These are phyloP conservation scores for Syngnathoides biaculeatus DNA, from an alignment of 2,113 vertebrate genomes.

Conservation along the genomic window DNA sequence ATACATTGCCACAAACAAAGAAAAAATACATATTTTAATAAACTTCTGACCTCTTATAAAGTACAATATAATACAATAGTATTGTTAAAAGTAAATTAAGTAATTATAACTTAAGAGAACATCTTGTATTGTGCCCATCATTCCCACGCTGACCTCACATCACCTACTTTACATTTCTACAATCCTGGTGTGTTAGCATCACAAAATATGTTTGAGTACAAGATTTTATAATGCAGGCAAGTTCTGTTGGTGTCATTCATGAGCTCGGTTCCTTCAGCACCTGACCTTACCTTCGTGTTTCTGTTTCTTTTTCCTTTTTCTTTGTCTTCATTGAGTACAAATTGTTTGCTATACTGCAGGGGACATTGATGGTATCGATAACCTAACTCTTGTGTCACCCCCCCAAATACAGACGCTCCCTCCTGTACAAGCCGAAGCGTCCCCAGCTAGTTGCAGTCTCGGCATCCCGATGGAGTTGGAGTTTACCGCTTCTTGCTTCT, in stretches of 20 bases:
- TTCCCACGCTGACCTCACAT: too few species aligned
- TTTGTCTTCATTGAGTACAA: too few species aligned
- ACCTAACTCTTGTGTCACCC: background rate
- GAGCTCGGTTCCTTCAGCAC: background rate
- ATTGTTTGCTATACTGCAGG: background rate
- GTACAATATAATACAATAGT: too few species aligned
- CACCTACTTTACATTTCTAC: too few species aligned
- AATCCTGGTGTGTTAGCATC: too few species aligned
- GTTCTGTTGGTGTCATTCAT: background rate
- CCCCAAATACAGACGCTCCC: slow-evolving; percentile 44
- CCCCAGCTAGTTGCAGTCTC: slow-evolving; percentile 56
- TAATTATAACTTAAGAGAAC: too few species aligned
- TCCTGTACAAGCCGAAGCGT: slow-evolving; percentile 21
- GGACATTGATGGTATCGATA: background rate
- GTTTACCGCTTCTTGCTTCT: slow-evolving; percentile 57
- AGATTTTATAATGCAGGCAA: background rate
- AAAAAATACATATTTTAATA: too few species aligned
- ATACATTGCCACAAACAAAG: too few species aligned
- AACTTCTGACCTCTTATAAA: too few species aligned
- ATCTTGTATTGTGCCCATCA: too few species aligned
- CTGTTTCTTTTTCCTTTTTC: background rate
- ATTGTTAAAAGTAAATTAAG: too few species aligned
- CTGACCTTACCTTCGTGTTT: background rate
- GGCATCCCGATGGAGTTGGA: slow-evolving; percentile 69
- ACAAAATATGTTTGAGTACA: background rate